Evolutionary conservation across 64 coral and sea anemone genomes (phyloP).

Genomic region (Stichodactyla mertensii): DNA sequence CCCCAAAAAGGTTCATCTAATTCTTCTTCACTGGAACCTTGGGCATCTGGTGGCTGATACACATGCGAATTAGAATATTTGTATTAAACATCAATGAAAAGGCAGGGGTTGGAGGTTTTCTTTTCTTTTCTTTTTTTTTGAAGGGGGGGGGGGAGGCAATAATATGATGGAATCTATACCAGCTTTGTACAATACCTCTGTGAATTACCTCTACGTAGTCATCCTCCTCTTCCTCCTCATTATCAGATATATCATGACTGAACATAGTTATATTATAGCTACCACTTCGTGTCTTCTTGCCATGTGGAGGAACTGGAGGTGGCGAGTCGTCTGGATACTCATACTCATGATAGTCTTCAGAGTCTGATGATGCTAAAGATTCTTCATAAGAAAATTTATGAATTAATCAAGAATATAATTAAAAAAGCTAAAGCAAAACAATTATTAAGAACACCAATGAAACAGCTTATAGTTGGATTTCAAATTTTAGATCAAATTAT

Average conservation of each 20-base stretch:
- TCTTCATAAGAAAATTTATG: background rate
- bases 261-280: background rate
- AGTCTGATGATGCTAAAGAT: background rate
- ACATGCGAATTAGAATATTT: background rate
- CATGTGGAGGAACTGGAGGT: slow-evolving; percentile 23
- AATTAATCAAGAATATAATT: background rate
- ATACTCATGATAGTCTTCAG: slow-evolving; percentile 3
- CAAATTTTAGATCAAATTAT: too few relatives aligned
- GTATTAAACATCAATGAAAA: too few relatives aligned
- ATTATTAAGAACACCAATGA: too few relatives aligned
- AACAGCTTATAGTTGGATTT: too few relatives aligned
- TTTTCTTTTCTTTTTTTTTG: too few relatives aligned
- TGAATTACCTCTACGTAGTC: slow-evolving; percentile 37
- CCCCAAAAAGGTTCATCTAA: slow-evolving; percentile 3
- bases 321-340: slow-evolving; percentile 3
- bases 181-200: background rate
- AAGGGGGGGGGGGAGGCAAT: too few relatives aligned
- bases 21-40: background rate
- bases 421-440: background rate
- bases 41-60: background rate
- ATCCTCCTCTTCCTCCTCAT: background rate
- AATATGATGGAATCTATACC: too few relatives aligned
- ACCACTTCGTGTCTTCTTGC: background rate
- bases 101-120: too few relatives aligned
- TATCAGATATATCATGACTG: background rate